Evolutionary conservation across 2,888 invertebrate species (phyloP).

Genomic region (Spicauda simplicius): DNA sequence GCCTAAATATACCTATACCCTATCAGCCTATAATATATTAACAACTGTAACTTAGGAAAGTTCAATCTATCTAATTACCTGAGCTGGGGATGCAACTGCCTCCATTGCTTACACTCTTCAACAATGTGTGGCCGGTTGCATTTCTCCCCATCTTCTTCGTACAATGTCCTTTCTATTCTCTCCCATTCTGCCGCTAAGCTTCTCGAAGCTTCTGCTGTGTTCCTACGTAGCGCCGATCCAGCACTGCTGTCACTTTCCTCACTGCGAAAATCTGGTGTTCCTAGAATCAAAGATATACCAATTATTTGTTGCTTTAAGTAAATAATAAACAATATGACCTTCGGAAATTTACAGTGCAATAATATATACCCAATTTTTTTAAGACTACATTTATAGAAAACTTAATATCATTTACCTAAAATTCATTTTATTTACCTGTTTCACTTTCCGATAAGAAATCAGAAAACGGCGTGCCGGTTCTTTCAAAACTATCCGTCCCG

Average conservation of each 20-base stretch:
- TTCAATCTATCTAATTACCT: constrained; percentile 60
- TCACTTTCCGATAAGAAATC: constrained; percentile 80
- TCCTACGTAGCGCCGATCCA: constrained; percentile 78
- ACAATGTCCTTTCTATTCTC: constrained; percentile 82
- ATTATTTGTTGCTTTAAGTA: background rate
- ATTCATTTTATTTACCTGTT: constrained; percentile 55
- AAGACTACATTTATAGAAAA: too few relatives aligned
- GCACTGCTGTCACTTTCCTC: constrained; percentile 82
- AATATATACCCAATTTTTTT: too few relatives aligned
- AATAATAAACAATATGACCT: too few relatives aligned
- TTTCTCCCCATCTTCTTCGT: constrained; percentile 81
- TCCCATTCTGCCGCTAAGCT: constrained; percentile 82
- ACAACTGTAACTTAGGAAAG: too few relatives aligned
- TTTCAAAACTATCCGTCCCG: constrained; percentile 59
- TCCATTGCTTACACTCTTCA: constrained; percentile 86
- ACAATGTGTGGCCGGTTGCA: constrained; percentile 75
- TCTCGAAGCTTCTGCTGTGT: constrained; percentile 80
- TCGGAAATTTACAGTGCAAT: too few relatives aligned
- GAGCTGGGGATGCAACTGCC: constrained; percentile 83
- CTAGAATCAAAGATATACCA: constrained; percentile 48
- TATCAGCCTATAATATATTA: too few relatives aligned
- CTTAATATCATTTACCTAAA: too few relatives aligned
- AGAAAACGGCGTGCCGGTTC: constrained; percentile 73
- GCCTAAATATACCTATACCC: too few relatives aligned
- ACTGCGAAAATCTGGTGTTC: constrained; percentile 76